Evolutionary conservation across 2,888 invertebrate species (phyloP), one percentile per base, ranked within the genome.

Genomic region (Invenusta paracnida): DNA sequence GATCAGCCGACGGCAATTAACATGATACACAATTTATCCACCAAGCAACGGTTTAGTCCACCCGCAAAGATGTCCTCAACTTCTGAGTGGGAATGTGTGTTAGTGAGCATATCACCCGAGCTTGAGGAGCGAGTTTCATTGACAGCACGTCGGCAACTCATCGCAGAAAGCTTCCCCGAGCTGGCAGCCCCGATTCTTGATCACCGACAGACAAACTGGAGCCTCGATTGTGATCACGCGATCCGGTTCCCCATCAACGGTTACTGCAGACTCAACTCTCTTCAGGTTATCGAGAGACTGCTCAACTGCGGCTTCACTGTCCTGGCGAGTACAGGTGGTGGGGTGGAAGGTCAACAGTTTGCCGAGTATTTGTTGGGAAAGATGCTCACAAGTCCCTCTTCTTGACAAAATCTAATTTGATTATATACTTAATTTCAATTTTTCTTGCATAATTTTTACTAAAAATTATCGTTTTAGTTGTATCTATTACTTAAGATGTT

Each of bases 331-430:
- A 95, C 95, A 89, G 95, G 95, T 0, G 95, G 95, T 27, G 95
- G 95, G 0, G 95, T 95, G 66, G 95, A 96, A 90, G 95, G 95
- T 1, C 95, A 95, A 90, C 95, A 95, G 92, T 96, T 95, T 92
- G 95, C 95, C 89, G 96, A 96, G 92, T 96, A 95, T 92, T 93
- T 96, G 89, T 94, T 96, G 23, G 67, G 67, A 27, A 84, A 83
- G 83, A n/a, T n/a, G n/a, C n/a, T n/a, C n/a, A n/a, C n/a, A n/a
- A n/a, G n/a, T n/a, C n/a, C n/a, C n/a, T n/a, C n/a, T n/a, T n/a
- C n/a, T n/a, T n/a, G n/a, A n/a, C n/a, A n/a, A n/a, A n/a, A n/a
- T n/a, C n/a, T n/a, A n/a, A n/a, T n/a, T n/a, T n/a, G n/a, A n/a
- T n/a, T n/a, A n/a, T n/a, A n/a, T n/a, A n/a, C n/a, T n/a, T n/a